Evolutionary conservation across 1,140 invertebrate species (phyloP), one percentile per base, ranked within the genome.

Genomic region (Pristionchus pacificus): DNA sequence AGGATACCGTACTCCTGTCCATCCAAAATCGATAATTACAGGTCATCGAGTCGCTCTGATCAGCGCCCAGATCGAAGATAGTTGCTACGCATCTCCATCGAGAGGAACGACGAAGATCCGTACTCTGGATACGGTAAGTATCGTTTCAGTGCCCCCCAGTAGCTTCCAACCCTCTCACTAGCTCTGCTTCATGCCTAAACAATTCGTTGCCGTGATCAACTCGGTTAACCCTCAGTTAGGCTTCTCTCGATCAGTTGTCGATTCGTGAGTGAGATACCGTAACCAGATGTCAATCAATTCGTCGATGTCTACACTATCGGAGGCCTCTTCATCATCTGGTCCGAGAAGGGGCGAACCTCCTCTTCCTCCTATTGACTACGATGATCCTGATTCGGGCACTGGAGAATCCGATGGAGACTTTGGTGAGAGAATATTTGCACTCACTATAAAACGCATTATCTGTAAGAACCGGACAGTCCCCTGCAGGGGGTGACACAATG

Each of bases 341-440:
- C 49, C 38, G 65, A 25, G 73, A 71, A 63, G 64, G 49, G 49
- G 61, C 75, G 63, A 59, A 49, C 27, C 60, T 24, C 65, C 72
- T 60, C 80, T 76, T n/a, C 81, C 81, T 33, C 74, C 80, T 10
- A 76, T 80, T 25, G 81, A 83, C 58, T 83, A 83, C 60, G 80
- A 82, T 15, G 71, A 82, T 60, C 74, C 75, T 15, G 75, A 81
- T 65, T 79, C 74, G 59, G 79, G 80, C 62, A 78, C 76, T 58
- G 79, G 72, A 49, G 78, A 79, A 57, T 73, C 72, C 32, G 78
- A 80, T 55, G 77, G 80, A 49, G 78, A 79, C 38, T 65, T 75
- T 55, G 55, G 75, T n/a, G n/a, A n/a, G n/a, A n/a, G n/a, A n/a
- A n/a, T n/a, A n/a, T n/a, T n/a, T n/a, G n/a, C n/a, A n/a, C n/a